Conservation (phyloP, 2,888 invertebrate species). For the Erebia epiphron region DNA sequence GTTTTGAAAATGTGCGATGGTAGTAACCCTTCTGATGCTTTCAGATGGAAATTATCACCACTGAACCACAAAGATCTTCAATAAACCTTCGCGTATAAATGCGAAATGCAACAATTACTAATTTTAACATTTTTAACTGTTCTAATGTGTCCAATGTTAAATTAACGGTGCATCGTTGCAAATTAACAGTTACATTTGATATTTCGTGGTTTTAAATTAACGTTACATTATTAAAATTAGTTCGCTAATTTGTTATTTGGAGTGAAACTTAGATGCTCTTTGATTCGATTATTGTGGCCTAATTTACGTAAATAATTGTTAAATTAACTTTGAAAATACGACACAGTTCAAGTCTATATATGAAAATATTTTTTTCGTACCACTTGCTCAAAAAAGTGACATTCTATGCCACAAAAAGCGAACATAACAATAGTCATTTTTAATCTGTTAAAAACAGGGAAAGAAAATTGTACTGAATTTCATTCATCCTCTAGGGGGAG, state of each 20-base stretch:
- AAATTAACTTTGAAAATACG: background rate
- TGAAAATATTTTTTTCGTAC: no score
- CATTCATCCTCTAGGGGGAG: no score
- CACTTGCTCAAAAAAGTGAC: no score
- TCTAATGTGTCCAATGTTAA: conserved; percentile 22
- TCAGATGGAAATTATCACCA: background rate
- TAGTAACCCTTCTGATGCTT: background rate
- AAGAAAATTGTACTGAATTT: no score
- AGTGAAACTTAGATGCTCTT: conserved; percentile 17
- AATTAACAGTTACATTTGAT: conserved; percentile 20
- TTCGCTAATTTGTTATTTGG: conserved; percentile 20
- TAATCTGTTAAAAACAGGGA: no score
- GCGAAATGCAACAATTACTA: conserved; percentile 8
- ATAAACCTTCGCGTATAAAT: conserved; percentile 7
- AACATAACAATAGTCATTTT: no score
- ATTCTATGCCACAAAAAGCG: no score
- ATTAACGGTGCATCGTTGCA: conserved; percentile 16
- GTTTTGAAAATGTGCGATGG: no score
- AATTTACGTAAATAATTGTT: background rate
- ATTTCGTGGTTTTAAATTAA: conserved; percentile 22
- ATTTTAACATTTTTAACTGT: conserved; percentile 1
- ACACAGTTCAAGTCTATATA: no score
- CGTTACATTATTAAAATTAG: conserved; percentile 4
- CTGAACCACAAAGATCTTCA: background rate
- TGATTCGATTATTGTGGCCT: background rate